phyloP scores from a whole-genome alignment of 2,888 invertebrate genomes.

The Helicoverpa assulta region DNA sequence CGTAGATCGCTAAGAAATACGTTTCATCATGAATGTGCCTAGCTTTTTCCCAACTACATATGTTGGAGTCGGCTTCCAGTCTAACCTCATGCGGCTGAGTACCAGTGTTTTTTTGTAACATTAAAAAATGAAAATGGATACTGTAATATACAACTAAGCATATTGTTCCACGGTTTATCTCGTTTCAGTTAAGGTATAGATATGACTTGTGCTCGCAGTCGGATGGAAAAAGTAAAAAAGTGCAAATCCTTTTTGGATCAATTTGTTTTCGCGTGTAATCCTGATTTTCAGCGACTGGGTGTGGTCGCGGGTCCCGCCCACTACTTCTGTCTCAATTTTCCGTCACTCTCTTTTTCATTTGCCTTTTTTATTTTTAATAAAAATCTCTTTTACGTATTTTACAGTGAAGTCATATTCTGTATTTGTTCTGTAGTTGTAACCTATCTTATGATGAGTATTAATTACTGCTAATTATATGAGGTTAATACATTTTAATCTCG shows the following conservation, averaged over 20 bases:
- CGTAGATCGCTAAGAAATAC: too few relatives aligned
- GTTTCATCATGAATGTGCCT: too few relatives aligned
- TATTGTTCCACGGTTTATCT: constrained; percentile 32
- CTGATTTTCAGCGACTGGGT: constrained; percentile 70
- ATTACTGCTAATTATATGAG: too few relatives aligned
- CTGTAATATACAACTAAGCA: background rate
- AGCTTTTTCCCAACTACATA: too few relatives aligned
- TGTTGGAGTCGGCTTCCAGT: too few relatives aligned
- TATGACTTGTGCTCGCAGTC: constrained; percentile 45
- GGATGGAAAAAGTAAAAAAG: constrained; percentile 64
- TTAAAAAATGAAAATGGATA: background rate
- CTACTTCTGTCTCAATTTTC: constrained; percentile 60
- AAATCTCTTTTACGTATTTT: background rate
- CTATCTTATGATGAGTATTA: too few relatives aligned
- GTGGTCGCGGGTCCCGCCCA: constrained; percentile 74
- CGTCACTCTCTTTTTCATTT: constrained; percentile 59
- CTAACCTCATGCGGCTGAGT: too few relatives aligned
- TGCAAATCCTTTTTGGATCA: constrained; percentile 72
- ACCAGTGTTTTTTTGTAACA: background rate
- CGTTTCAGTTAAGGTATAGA: constrained; percentile 37
- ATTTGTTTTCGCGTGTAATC: constrained; percentile 73
- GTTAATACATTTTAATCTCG: too few relatives aligned
- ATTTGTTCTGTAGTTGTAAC: too few relatives aligned
- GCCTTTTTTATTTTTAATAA: background rate
- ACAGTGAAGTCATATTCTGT: too few relatives aligned